Base-by-base conservation (phyloP, 2,888 invertebrate species). In the Drosophila neotestacea region DNA sequence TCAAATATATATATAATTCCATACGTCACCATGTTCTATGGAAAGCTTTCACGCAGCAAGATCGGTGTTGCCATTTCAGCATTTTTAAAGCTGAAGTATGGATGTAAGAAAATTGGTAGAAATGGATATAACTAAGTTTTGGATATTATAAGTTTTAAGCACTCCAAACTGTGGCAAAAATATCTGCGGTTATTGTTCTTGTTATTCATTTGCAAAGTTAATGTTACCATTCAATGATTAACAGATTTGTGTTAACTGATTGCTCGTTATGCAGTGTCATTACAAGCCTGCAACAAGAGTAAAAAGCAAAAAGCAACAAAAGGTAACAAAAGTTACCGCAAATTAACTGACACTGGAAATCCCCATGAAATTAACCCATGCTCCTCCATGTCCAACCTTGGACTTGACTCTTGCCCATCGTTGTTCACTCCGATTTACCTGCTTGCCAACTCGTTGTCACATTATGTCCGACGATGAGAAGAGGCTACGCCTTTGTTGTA, bases 371-470 rank as follows among this genome's bases (percentile, higher is more conserved):
- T 54, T 65, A 51, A 65, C 54, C 76, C 48, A 34, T 34, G 48
- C 63, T 41, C 44, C 50, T 74, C 54, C 62, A 65, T 63, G 46
- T 22, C 28, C 58, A 76, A 67, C 86, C 88, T 88, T 88, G 83
- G 88, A 82, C 83, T 87, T 88, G 82, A 73, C 78, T 81, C 61
- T 62, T 70, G 62, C 27, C 70, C 70, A 61, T 42, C 58, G 63
- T 58, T 54, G 44, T 28, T 54, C 48, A 36, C 27, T 10, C 38
- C 38, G 52, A 10, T 58, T 58, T 50, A 58, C 54, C 38, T 58
- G 65, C 56, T 41, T 47, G 51, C 47, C 56, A 50, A 38, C 44
- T 7, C 55, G 64, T 48, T 80, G 77, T 80, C 77, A 79, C 70
- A 76, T 72, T 64, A 48, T 42, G 62, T 63, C 48, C 56, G 62